Conservation (phyloP, 2,113 vertebrate genomes). For the Ailuropoda melanoleuca region DNA sequence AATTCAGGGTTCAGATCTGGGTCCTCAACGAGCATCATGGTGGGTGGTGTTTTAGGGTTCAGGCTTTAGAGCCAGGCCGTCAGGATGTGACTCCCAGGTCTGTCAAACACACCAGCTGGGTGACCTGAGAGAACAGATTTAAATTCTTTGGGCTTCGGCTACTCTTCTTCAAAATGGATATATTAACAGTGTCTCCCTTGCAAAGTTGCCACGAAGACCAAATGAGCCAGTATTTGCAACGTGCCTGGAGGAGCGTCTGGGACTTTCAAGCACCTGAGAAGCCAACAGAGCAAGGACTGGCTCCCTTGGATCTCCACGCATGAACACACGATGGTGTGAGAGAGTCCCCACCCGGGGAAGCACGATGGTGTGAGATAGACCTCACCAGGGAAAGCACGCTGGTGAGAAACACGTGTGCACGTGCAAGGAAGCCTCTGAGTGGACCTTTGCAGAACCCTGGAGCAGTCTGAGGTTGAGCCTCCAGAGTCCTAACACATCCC, state of each 20-base stretch:
- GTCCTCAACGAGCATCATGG: not conserved
- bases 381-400: too few relatives aligned
- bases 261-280: not conserved
- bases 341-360: rapidly evolving
- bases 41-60: not conserved
- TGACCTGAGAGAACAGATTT: too few relatives aligned
- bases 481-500: not conserved
- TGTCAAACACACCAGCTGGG: not conserved
- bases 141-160: not conserved
- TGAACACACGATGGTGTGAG: rapidly evolving
- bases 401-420: not conserved
- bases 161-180: not conserved
- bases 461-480: not conserved
- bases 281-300: rapidly evolving
- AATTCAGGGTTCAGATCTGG: not conserved
- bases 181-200: not conserved
- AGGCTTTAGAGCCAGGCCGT: rapidly evolving
- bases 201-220: too few relatives aligned
- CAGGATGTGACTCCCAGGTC: rapidly evolving
- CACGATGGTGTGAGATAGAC: too few relatives aligned
- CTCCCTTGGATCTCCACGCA: rapidly evolving
- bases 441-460: not conserved
- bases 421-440: too few relatives aligned
- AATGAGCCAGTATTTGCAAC: rapidly evolving
- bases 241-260: too few relatives aligned